Base-by-base conservation (phyloP, 2,113 vertebrate genomes). In the Motacilla tschutschensis region DNA sequence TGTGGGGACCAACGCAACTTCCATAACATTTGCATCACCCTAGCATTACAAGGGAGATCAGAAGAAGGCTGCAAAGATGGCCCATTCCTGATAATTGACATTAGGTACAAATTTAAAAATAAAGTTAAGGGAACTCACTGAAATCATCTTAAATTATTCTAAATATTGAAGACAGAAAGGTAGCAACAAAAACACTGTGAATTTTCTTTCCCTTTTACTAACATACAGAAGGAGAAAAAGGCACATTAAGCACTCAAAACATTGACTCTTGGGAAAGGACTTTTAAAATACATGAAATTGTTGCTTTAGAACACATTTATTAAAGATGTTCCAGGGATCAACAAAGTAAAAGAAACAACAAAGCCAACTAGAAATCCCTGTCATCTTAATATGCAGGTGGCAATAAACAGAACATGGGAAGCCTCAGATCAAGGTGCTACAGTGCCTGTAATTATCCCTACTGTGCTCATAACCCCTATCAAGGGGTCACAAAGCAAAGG, bases 271-370 rank as follows among this genome's bases (percentile, higher is more conserved):
- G n/a, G 31, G 83, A 82, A 81, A 81, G 26, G 8, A 38, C 33
- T 66, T 75, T 9, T 8, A 31, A 87, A 92, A 69, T 20, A 60
- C 4, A 63, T 3, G 4, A 51, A 82, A 70, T 9, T 79, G 38
- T 48, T 64, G 57, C 51, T 79, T 84, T 70, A 57, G 33, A 86
- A 79, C 22, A 71, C 12, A 51, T 82, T 70, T 73, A 79, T 44
- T 74, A 89, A 67, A 35, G 66, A 54, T 60, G 15, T 67, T 91
- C 26, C 36, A 66, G 43, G n/a, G 26, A 86, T 36, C 60, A 78
- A 25, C 48, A 47, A 86, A 67, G 57, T 81, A 85, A 79, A 87
- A 80, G 53, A 83, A 93, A 87, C 55, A 88, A 67, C 19, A 80
- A 85, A 87, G 64, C 46, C 57, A 85, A 8, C 62, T 7, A 79